phyloP scores from a whole-genome alignment of 2,113 vertebrate genomes.

The Hippocampus mohnikei region DNA sequence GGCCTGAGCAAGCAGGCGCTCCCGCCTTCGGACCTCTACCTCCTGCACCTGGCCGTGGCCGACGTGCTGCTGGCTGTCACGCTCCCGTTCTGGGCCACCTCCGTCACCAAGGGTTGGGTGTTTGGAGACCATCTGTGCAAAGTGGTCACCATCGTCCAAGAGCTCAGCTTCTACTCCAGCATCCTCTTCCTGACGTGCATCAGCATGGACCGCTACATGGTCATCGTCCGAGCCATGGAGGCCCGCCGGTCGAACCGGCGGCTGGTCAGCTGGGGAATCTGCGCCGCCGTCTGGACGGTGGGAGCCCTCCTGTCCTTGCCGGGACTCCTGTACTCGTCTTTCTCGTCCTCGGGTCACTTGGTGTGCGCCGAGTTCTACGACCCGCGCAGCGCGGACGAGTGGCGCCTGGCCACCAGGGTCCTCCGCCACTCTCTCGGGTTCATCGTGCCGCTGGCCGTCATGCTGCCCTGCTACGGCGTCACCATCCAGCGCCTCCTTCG shows the following conservation, averaged over 20 bases:
- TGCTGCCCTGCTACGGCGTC: conserved; percentile 67
- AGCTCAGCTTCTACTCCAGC: conserved; percentile 76
- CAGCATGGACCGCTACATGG: conserved; percentile 75
- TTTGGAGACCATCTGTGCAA: conserved; percentile 73
- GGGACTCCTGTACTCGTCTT: conserved; percentile 46
- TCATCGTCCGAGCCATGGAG: conserved; percentile 69
- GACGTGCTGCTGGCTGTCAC: conserved; percentile 69
- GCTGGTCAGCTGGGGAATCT: conserved; percentile 50
- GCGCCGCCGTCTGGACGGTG: conserved; percentile 60
- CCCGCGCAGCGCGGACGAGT: conserved; percentile 29
- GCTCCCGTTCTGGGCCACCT: conserved; percentile 70
- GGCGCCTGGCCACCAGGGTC: conserved; percentile 63
- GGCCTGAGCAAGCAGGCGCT: conserved; percentile 36
- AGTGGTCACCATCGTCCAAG: conserved; percentile 60
- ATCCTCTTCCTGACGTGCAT: conserved; percentile 77
- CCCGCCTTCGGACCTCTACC: conserved; percentile 71
- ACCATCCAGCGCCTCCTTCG: conserved; percentile 59
- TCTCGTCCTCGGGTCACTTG: rapidly evolving
- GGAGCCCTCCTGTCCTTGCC: conserved; percentile 65
- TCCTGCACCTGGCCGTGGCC: conserved; percentile 69
- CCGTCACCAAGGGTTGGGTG: conserved; percentile 62
- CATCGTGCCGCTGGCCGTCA: conserved; percentile 61
- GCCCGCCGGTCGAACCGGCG: conserved; percentile 29
- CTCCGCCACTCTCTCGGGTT: conserved; percentile 67
- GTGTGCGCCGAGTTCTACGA: conserved; percentile 56